These are phyloP conservation scores for Xanthia togata DNA, from an alignment of 2,888 invertebrate species.

Conservation along the genomic window DNA sequence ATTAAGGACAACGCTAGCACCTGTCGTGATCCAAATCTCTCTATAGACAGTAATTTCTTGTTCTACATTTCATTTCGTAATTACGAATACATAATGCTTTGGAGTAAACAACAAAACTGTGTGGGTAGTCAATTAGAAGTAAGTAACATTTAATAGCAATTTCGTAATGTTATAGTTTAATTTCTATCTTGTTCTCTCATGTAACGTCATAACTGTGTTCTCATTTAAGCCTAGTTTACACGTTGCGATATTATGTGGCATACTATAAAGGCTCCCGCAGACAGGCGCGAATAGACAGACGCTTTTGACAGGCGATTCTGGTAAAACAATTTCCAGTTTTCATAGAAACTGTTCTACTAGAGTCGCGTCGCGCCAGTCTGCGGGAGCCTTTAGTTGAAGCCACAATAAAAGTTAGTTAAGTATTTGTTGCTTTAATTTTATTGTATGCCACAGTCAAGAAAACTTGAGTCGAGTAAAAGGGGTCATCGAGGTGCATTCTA, in stretches of 20 bases:
- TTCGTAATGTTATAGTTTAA: neutral
- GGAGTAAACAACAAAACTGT: neutral
- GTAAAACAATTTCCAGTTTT: too few species aligned
- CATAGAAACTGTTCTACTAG: too few species aligned
- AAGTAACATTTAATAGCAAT: neutral
- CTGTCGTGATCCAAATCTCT: neutral
- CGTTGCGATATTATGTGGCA: neutral
- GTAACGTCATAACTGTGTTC: neutral
- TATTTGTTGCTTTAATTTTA: neutral
- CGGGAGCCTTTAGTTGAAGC: neutral
- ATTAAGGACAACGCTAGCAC: slow-evolving; percentile 1
- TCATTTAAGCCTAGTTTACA: neutral
- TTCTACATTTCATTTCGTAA: neutral
- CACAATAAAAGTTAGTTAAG: neutral
- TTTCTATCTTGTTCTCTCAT: neutral
- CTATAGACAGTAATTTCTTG: neutral
- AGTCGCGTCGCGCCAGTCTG: too few species aligned
- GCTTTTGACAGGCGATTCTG: too few species aligned
- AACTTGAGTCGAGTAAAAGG: neutral
- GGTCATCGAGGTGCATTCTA: too few species aligned
- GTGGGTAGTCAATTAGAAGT: neutral
- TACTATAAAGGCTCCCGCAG: neutral
- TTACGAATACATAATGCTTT: neutral
- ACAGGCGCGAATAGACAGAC: too few species aligned
- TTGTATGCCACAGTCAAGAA: neutral